These are phyloP conservation scores for Sarcophaga variegata DNA, from an alignment of 2,888 invertebrate genomes.

Conservation along the genomic window DNA sequence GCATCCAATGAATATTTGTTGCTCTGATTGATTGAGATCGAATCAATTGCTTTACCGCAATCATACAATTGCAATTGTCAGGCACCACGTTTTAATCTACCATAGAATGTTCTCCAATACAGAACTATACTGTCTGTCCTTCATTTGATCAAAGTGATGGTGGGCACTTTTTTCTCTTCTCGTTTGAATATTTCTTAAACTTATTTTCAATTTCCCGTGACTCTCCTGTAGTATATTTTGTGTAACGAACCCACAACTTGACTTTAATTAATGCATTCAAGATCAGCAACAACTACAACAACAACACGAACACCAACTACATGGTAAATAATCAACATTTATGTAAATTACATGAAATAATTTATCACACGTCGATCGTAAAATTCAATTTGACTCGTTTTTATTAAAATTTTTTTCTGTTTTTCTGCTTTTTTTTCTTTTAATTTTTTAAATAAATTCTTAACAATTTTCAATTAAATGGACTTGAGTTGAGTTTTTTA, in stretches of 20 bases:
- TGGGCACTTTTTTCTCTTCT: not conserved
- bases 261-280: conserved; percentile 79
- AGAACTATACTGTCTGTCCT: not conserved
- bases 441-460: conserved; percentile 21
- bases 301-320: conserved; percentile 3
- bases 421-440: no score
- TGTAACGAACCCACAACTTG: conserved; percentile 72
- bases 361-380: conserved; percentile 78
- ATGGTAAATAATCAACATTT: conserved; percentile 71
- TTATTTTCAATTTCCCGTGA: not conserved
- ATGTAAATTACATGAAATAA: conserved; percentile 80
- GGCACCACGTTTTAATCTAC: conserved; percentile 19
- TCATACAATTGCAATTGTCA: not conserved
- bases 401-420: not conserved
- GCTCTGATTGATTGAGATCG: conserved; percentile 34
- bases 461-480: conserved; percentile 45
- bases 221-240: not conserved
- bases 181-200: conserved; percentile 16
- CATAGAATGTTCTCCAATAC: not conserved
- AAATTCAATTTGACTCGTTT: conserved; percentile 66
- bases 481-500: not conserved
- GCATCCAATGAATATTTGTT: conserved; percentile 20
- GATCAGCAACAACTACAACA: conserved; percentile 25
- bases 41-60: conserved; percentile 14
- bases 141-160: not conserved